Conservation (phyloP, 2,797 vertebrate genomes). For the Lagorchestes hirsutus region DNA sequence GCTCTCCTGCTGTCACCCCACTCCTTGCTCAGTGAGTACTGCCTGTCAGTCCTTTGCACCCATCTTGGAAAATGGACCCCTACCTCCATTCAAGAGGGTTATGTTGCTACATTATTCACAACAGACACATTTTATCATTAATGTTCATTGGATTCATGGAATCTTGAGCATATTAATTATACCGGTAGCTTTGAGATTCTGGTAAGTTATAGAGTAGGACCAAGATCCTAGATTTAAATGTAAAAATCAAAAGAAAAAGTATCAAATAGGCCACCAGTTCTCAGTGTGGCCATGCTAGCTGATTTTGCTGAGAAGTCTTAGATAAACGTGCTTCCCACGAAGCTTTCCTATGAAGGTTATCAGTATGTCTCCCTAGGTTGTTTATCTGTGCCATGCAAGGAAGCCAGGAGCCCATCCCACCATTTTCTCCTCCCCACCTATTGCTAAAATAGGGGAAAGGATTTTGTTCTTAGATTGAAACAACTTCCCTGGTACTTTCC, state of each 20-base stretch:
- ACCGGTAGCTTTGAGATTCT: neutral
- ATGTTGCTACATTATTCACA: neutral
- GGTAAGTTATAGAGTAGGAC: neutral
- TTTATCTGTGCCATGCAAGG: neutral
- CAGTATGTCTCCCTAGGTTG: neutral
- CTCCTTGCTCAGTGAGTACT: neutral
- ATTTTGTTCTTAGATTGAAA: neutral
- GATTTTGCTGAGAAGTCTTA: neutral
- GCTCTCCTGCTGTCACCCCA: neutral
- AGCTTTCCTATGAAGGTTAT: neutral
- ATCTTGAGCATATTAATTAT: neutral
- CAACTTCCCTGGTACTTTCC: neutral
- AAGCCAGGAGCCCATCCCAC: neutral
- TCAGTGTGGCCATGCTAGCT: neutral
- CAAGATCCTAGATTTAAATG: neutral
- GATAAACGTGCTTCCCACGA: neutral
- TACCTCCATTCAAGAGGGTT: neutral
- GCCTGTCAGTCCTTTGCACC: neutral
- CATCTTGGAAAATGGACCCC: neutral
- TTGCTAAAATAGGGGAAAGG: neutral
- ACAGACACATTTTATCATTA: neutral
- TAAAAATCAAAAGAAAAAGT: neutral
- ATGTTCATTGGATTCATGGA: neutral
- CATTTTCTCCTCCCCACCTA: neutral
- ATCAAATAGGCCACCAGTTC: neutral